Percentiles rank a stretch among this genome's conserved stretches.
Evolutionary conservation across 2,113 vertebrate species (phyloP).

Genomic region (Puffinus mauretanicus): DNA sequence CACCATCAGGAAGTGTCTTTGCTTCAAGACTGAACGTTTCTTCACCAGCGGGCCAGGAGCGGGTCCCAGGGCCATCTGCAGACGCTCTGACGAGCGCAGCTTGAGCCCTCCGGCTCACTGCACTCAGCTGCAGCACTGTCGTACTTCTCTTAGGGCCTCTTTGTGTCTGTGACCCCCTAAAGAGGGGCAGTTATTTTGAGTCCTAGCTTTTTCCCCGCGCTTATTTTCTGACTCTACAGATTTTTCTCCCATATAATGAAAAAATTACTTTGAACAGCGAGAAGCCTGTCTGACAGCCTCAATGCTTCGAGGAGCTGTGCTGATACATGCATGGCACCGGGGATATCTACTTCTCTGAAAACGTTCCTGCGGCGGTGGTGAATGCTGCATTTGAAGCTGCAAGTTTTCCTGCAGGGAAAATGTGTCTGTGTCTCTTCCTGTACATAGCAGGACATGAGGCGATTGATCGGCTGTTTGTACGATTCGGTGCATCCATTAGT

Average conservation of each 20-base stretch:
- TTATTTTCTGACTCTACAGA: not conserved
- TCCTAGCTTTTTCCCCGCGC: not conserved
- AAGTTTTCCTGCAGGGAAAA: not conserved
- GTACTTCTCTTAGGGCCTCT: not conserved
- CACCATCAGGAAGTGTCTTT: not conserved
- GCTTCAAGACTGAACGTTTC: not conserved
- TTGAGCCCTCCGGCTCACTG: not conserved
- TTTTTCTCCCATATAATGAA: not conserved
- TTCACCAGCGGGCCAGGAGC: not conserved
- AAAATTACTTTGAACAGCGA: not conserved
- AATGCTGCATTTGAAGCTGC: not conserved
- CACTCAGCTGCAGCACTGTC: not conserved
- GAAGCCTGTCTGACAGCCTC: not conserved
- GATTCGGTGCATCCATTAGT: not conserved
- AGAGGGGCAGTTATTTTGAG: not conserved
- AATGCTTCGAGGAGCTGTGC: not conserved
- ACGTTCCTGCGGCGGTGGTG: accelerated
- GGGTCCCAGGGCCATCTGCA: not conserved
- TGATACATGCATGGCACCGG: accelerated
- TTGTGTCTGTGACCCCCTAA: not conserved
- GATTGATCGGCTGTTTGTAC: not conserved
- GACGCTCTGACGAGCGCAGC: not conserved
- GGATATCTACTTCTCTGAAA: not conserved
- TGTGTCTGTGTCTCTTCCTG: not conserved
- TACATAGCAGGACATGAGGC: not conserved